Evolutionary conservation across 2,888 invertebrate species (phyloP), one percentile per base, ranked within the genome.

Genomic region (Drepanosiphum platanoidis): DNA sequence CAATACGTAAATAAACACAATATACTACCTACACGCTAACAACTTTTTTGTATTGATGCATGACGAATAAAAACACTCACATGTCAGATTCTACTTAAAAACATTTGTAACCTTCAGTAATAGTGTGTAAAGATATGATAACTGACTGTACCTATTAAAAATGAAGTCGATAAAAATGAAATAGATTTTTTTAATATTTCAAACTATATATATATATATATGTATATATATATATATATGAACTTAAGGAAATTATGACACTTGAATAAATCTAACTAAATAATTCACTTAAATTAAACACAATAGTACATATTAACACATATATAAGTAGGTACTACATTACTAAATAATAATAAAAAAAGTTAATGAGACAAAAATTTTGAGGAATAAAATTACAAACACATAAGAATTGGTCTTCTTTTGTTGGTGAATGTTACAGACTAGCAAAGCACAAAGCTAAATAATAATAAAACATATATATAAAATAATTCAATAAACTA

Each of bases 381-480:
- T 83, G 66, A 83, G 34, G 83, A 75, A 82, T 83, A 66, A 34
- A 46, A 74, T 75, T 32, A 77, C 39, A 83, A 74, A 64, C 74
- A 83, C 52, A n/a, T 39, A 42, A 46, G 66, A 74, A 64, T 74
- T 75, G 32, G 18, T 77, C 77, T 77, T 39, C 30, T 75, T 75
- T 84, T 36, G 18, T 75, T n/a, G 42, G 68, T 77, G 52, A 84
- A 70, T 77, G 36, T 77, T 77, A 70, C 32, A 84, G 68, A 84
- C 77, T 77, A 84, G 68, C 15, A 77, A 84, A 74, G 74, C 83
- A 64, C 74, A 46, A 75, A 58, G 39, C 68, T 27, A 77, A 77
- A 84, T 70, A 84, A 84, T 68, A 75, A 75, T 84, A 34, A 75
- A 66, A 84, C 64, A 84, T 30, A 84, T 68, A 34, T 30, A 84